Base-by-base conservation (phyloP, 2,797 vertebrate genomes). In the Lycodopsis pacificus region DNA sequence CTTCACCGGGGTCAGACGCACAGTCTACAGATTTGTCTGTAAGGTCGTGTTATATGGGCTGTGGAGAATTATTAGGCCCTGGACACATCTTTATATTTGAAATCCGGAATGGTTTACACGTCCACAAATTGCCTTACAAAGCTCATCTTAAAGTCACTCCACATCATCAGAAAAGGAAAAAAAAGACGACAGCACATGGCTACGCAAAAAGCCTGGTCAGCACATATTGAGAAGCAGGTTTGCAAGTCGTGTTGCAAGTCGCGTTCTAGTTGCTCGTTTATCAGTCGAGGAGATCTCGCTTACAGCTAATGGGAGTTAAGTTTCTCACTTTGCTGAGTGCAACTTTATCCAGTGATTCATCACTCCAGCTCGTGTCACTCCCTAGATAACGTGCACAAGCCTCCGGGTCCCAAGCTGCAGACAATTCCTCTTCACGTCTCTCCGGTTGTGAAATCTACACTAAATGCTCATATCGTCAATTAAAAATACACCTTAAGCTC, bases 301-400 rank as follows among this genome's bases (percentile, higher is more conserved):
- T 58, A 78, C 64, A 74, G 85, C 79, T 89, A 92, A 91, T 76
- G 74, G 88, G 80, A 90, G 89, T 87, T 86, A 58, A 84, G 85
- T 87, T 91, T 90, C 84, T 86, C 87, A 89, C 88, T 83, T 92
- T 84, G 77, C 83, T 64, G 88, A 88, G 83, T 91, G 92, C 87
- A 93, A 91, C 91, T 82, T 89, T 84, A 91, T 91, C 89, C 89
- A 54, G 86, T 84, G 77, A 93, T 90, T 85, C 88, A 92, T 90
- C 84, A 78, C 81, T 71, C 51, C 53, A 68, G 80, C 66, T 86
- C 69, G 54, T 82, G 86, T 91, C 90, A 86, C 80, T 87, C 86
- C 81, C 82, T 80, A 79, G 63, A 71, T 78, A 79, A 81, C 19
- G 48, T 51, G 10, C 34, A 77, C 53, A 11, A 53, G 49, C 36